Evolutionary conservation across 2,113 vertebrate species (phyloP), one percentile per base, ranked within the genome.

Genomic region (Chloebia gouldiae): DNA sequence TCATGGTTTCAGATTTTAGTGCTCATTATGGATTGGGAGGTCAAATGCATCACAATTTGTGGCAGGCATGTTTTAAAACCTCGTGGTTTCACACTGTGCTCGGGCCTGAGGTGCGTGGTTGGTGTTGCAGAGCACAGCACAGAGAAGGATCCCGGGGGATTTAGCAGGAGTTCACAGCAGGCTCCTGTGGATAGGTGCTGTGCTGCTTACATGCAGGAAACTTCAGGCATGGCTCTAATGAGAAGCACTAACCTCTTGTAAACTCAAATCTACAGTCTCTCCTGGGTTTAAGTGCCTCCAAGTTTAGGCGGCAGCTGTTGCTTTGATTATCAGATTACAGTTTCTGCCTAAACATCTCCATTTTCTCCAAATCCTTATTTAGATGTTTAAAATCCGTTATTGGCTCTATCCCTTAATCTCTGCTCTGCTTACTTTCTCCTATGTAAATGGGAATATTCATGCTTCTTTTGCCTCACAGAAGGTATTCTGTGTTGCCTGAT

Each of bases 241-340:
- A 81, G 77, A 71, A 91, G 68, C 3, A 6, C 33, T 81, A 81
- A 81, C 73, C 81, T 84, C 82, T 45, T 75, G 69, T 70, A 91
- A 94, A 81, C 50, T 86, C 44, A 47, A 53, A 84, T 81, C 87
- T 85, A 10, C 33, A 20, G 13, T 53, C 31, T 76, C 40, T 81
- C 53, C 63, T 57, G 79, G 53, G 61, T 82, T 81, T 90, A 57
- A 85, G 70, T 71, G 49, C 51, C 44, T 90, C 70, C 61, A 80
- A 61, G 30, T 88, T 85, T 72, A 92, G 66, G 45, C 4, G 20
- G 40, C 53, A 86, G 92, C 66, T 92, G 70, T 68, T 91, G 40
- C 84, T 94, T 94, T 93, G 50, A 54, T 95, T 91, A 66, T 90
- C 54, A 76, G 63, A 69, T 92, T 88, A 45, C n/a, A 69, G 9